phyloP scores from a whole-genome alignment of 1,140 invertebrate genomes.

The Prorops nasuta region DNA sequence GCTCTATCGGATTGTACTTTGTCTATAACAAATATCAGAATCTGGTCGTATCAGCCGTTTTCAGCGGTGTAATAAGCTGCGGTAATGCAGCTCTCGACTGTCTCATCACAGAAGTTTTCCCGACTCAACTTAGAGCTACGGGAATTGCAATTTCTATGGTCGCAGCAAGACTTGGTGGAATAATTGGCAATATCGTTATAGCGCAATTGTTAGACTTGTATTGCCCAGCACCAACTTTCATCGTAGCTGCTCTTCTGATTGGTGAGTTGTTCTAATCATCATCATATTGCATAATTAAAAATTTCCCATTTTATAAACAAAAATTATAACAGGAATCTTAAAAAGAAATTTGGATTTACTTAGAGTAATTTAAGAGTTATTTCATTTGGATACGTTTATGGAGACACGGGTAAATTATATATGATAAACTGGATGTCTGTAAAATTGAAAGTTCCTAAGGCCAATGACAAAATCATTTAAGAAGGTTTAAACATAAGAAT shows the following conservation, averaged over 20 bases:
- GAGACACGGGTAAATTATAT: too few relatives aligned
- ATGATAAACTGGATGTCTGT: too few relatives aligned
- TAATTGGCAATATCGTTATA: constrained; percentile 85
- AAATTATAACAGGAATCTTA: too few relatives aligned
- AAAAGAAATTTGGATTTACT: too few relatives aligned
- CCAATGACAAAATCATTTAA: too few relatives aligned
- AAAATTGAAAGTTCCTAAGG: too few relatives aligned
- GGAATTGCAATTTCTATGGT: constrained; percentile 86
- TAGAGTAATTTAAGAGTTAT: too few relatives aligned
- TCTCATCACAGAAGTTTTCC: constrained; percentile 85
- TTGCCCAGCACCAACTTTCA: constrained; percentile 82
- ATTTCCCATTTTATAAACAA: neutral
- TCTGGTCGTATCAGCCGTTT: constrained; percentile 78
- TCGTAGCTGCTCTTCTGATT: constrained; percentile 76
- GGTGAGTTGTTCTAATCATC: constrained; percentile 39
- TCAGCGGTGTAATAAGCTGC: constrained; percentile 84
- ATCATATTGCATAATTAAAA: neutral
- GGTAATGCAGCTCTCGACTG: constrained; percentile 86
- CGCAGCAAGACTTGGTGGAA: constrained; percentile 78
- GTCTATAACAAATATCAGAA: constrained; percentile 80
- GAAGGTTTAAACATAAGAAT: too few relatives aligned
- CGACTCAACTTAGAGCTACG: constrained; percentile 82
- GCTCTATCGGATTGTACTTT: constrained; percentile 81
- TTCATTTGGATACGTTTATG: too few relatives aligned
- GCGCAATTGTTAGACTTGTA: constrained; percentile 77